These are phyloP conservation scores for Sylvicola cinctus DNA, from an alignment of 2,888 invertebrate species.

Conservation along the genomic window DNA sequence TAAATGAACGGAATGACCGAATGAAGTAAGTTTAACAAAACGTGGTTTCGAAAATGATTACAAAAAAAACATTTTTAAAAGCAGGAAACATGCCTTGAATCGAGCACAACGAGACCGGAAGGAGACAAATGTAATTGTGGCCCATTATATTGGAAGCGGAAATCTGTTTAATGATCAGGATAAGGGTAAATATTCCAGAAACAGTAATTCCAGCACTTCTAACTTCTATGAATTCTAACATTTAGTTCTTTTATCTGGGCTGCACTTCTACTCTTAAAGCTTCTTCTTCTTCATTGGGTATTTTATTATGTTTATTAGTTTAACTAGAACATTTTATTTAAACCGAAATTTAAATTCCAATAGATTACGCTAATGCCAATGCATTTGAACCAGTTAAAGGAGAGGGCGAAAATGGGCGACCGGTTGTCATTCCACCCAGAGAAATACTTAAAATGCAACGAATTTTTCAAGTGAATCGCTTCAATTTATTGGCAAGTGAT, in stretches of 20 bases:
- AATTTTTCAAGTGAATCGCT: constrained; percentile 63
- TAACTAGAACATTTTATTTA: not conserved
- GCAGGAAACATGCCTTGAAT: not conserved
- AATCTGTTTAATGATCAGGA: constrained; percentile 62
- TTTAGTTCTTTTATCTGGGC: not conserved
- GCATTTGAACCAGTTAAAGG: constrained; percentile 50
- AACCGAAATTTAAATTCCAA: not conserved
- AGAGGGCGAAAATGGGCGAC: constrained; percentile 60
- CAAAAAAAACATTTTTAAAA: no score
- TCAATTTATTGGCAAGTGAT: constrained; percentile 76
- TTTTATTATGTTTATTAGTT: no score
- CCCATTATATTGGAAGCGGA: constrained; percentile 69
- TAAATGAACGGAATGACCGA: no score
- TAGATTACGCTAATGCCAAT: constrained; percentile 40
- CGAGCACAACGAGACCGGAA: not conserved
- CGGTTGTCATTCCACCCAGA: constrained; percentile 54
- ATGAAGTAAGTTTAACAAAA: no score
- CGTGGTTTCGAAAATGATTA: no score
- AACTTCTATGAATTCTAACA: not conserved
- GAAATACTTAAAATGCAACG: constrained; percentile 59
- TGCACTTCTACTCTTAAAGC: not conserved
- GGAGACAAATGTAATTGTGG: constrained; percentile 43
- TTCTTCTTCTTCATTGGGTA: not conserved
- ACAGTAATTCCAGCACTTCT: no score
- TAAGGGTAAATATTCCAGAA: constrained; percentile 31